These are phyloP conservation scores for Promerops cafer DNA, from an alignment of 2,113 vertebrate species.

Conservation along the genomic window DNA sequence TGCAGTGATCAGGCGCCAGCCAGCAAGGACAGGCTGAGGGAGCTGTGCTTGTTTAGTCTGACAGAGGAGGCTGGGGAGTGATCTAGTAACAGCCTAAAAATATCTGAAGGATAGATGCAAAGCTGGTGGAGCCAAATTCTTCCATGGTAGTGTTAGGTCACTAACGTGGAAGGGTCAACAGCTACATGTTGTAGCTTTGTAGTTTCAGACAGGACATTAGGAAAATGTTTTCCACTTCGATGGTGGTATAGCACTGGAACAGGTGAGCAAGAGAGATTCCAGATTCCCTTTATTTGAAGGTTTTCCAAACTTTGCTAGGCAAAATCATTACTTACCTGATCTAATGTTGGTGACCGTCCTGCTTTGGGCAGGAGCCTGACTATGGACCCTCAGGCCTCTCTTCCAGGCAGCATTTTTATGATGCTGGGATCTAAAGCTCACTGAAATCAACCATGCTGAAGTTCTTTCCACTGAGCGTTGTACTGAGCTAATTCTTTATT, in stretches of 20 bases:
- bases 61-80: not conserved
- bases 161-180: not conserved
- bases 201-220: not conserved
- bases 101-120: not conserved
- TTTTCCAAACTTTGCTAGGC: not conserved
- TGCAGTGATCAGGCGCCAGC: not conserved
- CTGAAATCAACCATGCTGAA: not conserved
- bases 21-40: not conserved
- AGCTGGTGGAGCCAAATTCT: not conserved
- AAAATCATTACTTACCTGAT: not conserved
- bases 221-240: not conserved
- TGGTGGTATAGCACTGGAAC: not conserved
- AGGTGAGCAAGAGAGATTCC: not conserved
- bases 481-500: not conserved
- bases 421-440: not conserved
- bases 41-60: not conserved
- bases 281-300: not conserved
- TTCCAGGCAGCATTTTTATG: not conserved
- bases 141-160: not conserved
- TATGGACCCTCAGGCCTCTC: not conserved
- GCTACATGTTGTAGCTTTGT: not conserved
- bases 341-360: not conserved
- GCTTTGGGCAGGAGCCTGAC: not conserved
- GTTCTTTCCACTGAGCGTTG: not conserved
- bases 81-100: not conserved